phyloP scores from a whole-genome alignment of 2,888 invertebrate genomes.

The Thysanoteuthis rhombus region DNA sequence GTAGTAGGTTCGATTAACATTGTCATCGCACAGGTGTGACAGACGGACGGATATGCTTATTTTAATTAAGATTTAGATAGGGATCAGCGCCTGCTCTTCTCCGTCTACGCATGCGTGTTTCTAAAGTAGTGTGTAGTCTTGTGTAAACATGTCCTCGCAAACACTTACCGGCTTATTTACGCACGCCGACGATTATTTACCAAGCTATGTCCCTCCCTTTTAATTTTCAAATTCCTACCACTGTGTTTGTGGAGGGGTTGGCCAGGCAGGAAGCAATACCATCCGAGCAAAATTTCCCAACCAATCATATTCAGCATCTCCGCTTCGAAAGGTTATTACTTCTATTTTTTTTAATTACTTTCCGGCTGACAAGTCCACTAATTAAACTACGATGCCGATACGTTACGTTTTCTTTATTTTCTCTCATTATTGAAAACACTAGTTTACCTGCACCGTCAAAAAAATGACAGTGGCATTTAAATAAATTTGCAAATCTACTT shows the following conservation, averaged over 20 bases:
- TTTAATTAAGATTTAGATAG: no score
- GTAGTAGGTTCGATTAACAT: no score
- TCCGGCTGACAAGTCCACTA: neutral
- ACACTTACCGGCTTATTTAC: neutral
- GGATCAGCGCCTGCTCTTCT: no score
- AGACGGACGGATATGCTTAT: no score
- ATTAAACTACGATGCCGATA: neutral
- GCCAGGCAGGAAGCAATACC: no score
- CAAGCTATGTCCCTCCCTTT: neutral
- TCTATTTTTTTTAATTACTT: constrained; percentile 1
- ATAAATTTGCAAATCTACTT: no score
- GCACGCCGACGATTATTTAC: neutral
- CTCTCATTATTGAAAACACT: neutral
- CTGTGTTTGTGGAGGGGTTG: neutral
- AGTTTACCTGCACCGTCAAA: no score
- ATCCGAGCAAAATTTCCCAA: neutral
- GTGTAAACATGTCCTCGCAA: no score
- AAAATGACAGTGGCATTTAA: no score
- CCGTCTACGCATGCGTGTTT: no score
- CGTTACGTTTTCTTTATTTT: neutral
- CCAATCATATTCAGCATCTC: neutral
- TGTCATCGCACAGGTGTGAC: no score
- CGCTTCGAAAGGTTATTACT: neutral
- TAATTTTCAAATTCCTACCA: neutral
- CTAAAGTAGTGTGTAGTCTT: no score